Evolutionary conservation across 2,797 vertebrate genomes (phyloP).

Genomic region (Melanotaenia maccullochi): DNA sequence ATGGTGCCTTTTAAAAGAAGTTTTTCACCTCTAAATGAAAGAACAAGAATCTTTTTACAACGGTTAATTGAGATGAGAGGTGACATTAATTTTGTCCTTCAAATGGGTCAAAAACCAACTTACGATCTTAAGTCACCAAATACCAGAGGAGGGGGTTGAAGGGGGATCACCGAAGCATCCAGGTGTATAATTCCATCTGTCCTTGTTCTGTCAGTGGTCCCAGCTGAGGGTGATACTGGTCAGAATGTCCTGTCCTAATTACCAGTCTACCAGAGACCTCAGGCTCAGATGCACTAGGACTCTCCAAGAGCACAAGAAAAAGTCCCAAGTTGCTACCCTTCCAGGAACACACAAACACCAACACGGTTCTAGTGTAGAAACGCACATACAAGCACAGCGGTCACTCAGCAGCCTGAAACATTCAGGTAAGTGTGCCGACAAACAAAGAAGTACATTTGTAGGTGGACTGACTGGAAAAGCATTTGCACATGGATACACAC

Average conservation of each 20-base stretch:
- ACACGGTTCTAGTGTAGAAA: neutral
- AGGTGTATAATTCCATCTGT: conserved; percentile 71
- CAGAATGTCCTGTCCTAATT: conserved; percentile 75
- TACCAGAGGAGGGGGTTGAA: conserved; percentile 13
- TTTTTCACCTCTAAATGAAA: conserved; percentile 14
- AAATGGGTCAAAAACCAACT: conserved; percentile 67
- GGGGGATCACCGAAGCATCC: conserved; percentile 36
- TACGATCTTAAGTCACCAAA: conserved; percentile 53
- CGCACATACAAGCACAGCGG: neutral
- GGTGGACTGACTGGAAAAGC: neutral
- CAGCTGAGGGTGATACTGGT: conserved; percentile 68
- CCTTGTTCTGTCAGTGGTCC: conserved; percentile 75
- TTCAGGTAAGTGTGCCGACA: conserved; percentile 1
- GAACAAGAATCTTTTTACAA: conserved; percentile 20
- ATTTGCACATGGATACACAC: neutral
- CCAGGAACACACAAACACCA: conserved; percentile 24
- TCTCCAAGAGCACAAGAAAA: conserved; percentile 37
- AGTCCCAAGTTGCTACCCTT: conserved; percentile 23
- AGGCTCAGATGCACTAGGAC: conserved; percentile 63
- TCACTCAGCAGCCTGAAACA: conserved; percentile 8
- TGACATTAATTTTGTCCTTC: conserved; percentile 64
- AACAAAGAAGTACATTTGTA: neutral
- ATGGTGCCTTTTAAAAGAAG: conserved; percentile 38
- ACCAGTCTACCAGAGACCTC: conserved; percentile 63
- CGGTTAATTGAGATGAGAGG: conserved; percentile 46